Conservation (phyloP, 2,797 vertebrate genomes). For the Halcyon chelicuti region DNA sequence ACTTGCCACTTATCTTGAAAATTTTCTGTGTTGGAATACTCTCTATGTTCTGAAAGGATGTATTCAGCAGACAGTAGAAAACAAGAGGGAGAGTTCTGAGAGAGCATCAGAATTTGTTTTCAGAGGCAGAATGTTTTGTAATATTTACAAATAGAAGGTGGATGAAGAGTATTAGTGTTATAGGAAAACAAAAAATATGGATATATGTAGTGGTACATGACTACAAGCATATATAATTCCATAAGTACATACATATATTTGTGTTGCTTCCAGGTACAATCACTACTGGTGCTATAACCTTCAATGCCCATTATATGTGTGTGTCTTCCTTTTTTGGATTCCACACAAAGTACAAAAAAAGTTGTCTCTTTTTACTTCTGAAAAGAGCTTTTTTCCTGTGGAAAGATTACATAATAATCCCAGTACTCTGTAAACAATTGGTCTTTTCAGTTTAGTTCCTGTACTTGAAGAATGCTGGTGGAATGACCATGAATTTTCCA, state of each 20-base stretch:
- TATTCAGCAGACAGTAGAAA: neutral
- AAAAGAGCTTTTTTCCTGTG: neutral
- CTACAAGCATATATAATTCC: neutral
- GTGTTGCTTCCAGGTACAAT: neutral
- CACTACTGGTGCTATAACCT: neutral
- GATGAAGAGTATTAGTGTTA: neutral
- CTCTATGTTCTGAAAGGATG: neutral
- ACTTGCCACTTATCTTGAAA: neutral
- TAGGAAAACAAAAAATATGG: neutral
- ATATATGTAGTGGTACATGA: neutral
- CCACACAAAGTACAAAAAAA: accelerated
- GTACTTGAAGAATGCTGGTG: neutral
- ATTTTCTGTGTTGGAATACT: neutral
- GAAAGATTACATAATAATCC: neutral
- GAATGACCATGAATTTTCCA: neutral
- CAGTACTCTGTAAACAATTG: neutral
- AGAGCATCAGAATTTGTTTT: neutral
- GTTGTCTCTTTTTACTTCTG: neutral
- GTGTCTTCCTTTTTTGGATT: neutral
- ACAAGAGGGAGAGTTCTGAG: neutral
- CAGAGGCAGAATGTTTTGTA: neutral
- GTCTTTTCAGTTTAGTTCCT: neutral
- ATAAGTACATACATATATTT: neutral
- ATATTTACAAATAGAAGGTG: neutral
- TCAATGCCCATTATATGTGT: neutral